phyloP scores from a whole-genome alignment of 2,797 vertebrate species.

The Helarctos malayanus region DNA sequence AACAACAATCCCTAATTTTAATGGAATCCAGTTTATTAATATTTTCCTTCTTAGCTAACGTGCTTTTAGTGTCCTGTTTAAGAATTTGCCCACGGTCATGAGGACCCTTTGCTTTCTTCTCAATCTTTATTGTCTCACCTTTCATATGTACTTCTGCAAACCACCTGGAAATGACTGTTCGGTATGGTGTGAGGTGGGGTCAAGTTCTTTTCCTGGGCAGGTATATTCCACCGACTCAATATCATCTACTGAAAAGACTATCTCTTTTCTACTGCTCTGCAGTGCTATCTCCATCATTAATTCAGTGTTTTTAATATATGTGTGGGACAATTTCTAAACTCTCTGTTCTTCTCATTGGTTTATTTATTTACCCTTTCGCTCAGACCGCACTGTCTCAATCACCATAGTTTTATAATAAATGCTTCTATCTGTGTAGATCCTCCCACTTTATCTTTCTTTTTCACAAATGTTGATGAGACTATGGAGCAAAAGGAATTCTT shows the following conservation, averaged over 20 bases:
- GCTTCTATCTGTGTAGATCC: neutral
- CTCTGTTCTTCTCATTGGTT: neutral
- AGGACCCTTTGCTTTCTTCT: constrained; percentile 5
- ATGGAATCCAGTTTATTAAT: neutral
- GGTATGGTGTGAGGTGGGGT: neutral
- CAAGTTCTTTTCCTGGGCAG: neutral
- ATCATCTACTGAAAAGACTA: neutral
- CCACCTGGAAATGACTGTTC: constrained; percentile 6
- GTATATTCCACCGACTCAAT: neutral
- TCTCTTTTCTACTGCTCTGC: neutral
- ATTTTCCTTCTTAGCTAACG: neutral
- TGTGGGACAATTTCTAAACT: neutral
- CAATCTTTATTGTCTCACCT: neutral
- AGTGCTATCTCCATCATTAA: neutral
- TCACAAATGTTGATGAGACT: constrained; percentile 12
- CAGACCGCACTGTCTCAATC: neutral
- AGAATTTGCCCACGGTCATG: neutral
- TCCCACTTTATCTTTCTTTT: neutral
- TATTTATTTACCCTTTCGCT: neutral
- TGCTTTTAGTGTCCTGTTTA: neutral
- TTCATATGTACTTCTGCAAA: neutral
- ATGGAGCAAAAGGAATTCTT: constrained; percentile 24
- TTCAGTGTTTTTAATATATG: neutral
- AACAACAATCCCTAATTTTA: neutral
- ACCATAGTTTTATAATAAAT: constrained; percentile 17